These are phyloP conservation scores for Periophthalmus modestus DNA, from an alignment of 2,113 vertebrate genomes.

Conservation along the genomic window DNA sequence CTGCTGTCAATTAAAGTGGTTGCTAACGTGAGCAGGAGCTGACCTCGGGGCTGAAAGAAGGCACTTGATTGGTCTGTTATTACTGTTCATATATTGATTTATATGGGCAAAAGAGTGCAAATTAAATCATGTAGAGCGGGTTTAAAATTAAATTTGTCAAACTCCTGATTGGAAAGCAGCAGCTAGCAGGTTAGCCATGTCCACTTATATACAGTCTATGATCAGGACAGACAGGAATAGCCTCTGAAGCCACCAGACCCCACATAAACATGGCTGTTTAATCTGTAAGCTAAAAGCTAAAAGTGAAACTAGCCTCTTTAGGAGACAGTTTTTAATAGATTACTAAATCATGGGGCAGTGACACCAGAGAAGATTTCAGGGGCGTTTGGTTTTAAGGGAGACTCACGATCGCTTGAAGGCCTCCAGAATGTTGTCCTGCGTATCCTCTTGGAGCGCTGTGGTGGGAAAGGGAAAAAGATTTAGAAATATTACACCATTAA, in stretches of 20 bases:
- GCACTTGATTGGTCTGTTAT: no score
- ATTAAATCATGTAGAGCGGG: no score
- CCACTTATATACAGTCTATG: not conserved
- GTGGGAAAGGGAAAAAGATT: conserved; percentile 31
- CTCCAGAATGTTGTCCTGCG: conserved; percentile 79
- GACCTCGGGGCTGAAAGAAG: no score
- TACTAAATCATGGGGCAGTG: conserved; percentile 25
- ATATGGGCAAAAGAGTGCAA: no score
- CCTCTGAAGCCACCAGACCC: not conserved
- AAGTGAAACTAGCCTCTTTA: conserved; percentile 38
- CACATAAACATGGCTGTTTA: not conserved
- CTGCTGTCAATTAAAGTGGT: no score
- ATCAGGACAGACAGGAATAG: conserved; percentile 30
- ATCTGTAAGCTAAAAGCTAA: not conserved
- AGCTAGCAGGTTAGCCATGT: no score
- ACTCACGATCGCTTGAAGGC: conserved; percentile 86
- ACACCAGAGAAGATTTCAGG: conserved; percentile 2
- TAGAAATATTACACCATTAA: not conserved
- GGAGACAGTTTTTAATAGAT: conserved; percentile 33
- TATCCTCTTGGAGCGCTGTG: conserved; percentile 71
- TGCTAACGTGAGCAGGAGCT: no score
- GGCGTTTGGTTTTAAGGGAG: conserved; percentile 13
- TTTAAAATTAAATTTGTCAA: no score
- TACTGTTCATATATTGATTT: no score
- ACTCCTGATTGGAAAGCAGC: no score